Evolutionary conservation across 2,888 invertebrate genomes (phyloP).

Genomic region (Mesorhabditis sp.): DNA sequence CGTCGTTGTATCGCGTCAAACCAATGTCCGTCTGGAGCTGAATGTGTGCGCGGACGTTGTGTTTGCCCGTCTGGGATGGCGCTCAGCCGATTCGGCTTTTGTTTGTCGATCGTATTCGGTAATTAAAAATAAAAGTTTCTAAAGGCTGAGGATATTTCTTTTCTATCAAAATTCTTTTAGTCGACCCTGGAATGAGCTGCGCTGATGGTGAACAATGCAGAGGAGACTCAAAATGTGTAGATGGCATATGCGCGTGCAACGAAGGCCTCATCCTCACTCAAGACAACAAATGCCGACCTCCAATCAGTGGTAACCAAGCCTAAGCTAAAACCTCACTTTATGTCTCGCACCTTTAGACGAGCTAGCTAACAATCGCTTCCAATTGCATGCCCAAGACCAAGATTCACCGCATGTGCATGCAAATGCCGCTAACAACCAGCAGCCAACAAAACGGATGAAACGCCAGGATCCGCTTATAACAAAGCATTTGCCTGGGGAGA

Average conservation of each 20-base stretch:
- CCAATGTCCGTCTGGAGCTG: conserved; percentile 48
- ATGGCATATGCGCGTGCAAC: conserved; percentile 40
- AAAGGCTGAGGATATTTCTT: neutral
- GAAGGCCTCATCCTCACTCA: conserved; percentile 24
- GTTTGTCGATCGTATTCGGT: conserved; percentile 41
- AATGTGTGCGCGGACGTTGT: conserved; percentile 42
- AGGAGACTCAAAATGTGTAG: conserved; percentile 37
- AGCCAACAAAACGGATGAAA: neutral
- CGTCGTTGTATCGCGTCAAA: conserved; percentile 38
- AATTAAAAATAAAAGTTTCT: neutral
- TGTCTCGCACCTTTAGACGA: conserved; percentile 1
- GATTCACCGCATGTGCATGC: neutral
- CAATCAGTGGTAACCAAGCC: conserved; percentile 21
- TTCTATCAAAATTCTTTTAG: conserved; percentile 21
- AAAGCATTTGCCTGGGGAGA: conserved; percentile 10
- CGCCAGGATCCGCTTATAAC: neutral
- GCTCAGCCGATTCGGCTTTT: conserved; percentile 40
- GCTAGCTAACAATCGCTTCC: conserved; percentile 12
- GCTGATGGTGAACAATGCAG: conserved; percentile 38
- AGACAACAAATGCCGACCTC: conserved; percentile 33
- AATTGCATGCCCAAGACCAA: neutral
- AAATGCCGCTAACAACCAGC: conserved; percentile 8
- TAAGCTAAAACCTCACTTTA: conserved; percentile 9
- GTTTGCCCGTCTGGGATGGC: conserved; percentile 37
- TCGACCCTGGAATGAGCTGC: conserved; percentile 43